phyloP scores from a whole-genome alignment of 64 coral and sea anemone genomes.

The Stichodactyla mertensii region DNA sequence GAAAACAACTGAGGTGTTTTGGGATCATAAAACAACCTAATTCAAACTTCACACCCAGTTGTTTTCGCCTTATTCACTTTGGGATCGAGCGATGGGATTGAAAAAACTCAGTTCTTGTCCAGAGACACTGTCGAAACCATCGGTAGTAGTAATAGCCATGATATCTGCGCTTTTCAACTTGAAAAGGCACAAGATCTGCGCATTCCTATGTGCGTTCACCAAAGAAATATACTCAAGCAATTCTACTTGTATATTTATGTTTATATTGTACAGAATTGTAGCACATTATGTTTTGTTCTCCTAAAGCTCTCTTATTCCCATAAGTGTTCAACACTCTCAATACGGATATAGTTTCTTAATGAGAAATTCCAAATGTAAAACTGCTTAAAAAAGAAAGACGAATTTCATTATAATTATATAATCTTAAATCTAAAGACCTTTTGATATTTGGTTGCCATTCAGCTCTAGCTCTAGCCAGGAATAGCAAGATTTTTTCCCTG shows the following conservation, averaged over 20 bases:
- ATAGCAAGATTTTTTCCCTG: neutral
- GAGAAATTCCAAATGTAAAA: too few species aligned
- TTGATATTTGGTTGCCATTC: too few species aligned
- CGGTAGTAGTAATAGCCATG: too few species aligned
- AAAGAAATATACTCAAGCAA: neutral
- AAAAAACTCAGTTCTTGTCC: neutral
- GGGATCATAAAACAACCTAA: neutral
- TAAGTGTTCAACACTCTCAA: too few species aligned
- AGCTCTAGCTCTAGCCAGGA: too few species aligned
- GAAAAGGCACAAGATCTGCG: neutral
- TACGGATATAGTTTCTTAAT: too few species aligned
- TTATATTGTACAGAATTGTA: neutral
- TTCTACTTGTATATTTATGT: neutral
- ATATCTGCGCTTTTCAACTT: too few species aligned
- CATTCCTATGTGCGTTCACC: neutral
- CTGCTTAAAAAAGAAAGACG: too few species aligned
- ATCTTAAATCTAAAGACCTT: too few species aligned
- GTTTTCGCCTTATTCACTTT: neutral
- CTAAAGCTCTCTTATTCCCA: too few species aligned
- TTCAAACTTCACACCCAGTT: neutral
- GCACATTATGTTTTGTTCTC: too few species aligned
- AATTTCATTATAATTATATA: too few species aligned
- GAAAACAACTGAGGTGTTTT: neutral
- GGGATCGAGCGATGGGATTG: neutral
- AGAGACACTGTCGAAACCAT: neutral